Conservation (phyloP, 2,888 invertebrate genomes). For the Drosophila multiciliata region DNA sequence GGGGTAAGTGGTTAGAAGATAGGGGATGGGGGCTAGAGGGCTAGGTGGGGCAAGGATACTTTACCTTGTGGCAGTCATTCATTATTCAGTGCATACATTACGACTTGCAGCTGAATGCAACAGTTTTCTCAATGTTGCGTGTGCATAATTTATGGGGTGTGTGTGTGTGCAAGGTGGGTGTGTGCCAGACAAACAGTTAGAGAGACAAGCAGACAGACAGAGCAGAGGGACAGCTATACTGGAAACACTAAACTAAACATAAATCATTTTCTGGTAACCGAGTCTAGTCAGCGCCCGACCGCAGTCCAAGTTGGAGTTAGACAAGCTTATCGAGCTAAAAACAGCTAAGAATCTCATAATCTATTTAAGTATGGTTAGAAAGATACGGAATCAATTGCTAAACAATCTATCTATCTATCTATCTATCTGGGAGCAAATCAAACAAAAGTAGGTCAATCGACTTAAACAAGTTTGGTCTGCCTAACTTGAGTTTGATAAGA, state of each 20-base stretch:
- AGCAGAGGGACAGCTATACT: background rate
- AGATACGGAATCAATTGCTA: background rate
- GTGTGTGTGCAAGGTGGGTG: too few species aligned
- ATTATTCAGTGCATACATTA: conserved; percentile 39
- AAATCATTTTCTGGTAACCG: background rate
- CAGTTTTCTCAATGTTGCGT: conserved; percentile 39
- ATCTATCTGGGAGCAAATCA: background rate
- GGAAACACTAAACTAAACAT: background rate
- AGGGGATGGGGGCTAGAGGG: background rate
- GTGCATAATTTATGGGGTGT: conserved; percentile 27
- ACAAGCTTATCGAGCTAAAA: background rate
- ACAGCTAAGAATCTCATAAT: background rate
- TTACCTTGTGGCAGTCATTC: background rate
- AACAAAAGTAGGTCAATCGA: background rate
- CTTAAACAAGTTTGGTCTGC: background rate
- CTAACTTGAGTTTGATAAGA: background rate
- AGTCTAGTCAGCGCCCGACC: background rate
- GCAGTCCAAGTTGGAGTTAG: background rate
- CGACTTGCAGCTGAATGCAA: conserved; percentile 29
- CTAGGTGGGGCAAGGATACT: background rate
- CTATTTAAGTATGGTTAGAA: background rate
- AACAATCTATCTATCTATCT: background rate
- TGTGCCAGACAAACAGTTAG: background rate
- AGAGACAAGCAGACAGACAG: background rate
- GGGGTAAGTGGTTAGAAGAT: background rate